These are phyloP conservation scores for Oreochromis mossambicus DNA, from an alignment of 2,797 vertebrate species.

Conservation along the genomic window DNA sequence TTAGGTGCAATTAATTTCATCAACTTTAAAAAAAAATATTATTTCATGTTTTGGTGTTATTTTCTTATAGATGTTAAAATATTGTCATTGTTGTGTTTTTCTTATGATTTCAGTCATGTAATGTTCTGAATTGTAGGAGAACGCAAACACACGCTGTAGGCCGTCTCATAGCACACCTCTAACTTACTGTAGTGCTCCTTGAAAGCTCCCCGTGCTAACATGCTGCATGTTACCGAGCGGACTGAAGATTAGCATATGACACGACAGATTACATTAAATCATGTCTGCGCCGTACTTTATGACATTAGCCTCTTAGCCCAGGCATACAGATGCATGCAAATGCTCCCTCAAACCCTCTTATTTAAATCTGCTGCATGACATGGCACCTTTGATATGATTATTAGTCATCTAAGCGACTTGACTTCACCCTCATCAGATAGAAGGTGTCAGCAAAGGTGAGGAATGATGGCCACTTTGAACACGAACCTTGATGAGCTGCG, in stretches of 20 bases:
- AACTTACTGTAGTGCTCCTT: conserved; percentile 33
- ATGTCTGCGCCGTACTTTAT: conserved; percentile 92
- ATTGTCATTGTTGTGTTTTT: background rate
- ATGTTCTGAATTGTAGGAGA: conserved; percentile 44
- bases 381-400: conserved; percentile 99
- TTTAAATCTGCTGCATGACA: conserved; percentile 98
- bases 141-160: conserved; percentile 24
- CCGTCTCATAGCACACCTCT: conserved; percentile 69
- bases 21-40: rapidly evolving
- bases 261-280: conserved; percentile 99
- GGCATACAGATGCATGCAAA: conserved; percentile 95
- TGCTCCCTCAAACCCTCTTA: conserved; percentile 93
- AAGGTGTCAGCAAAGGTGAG: conserved; percentile 87
- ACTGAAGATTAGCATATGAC: conserved; percentile 99
- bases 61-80: background rate
- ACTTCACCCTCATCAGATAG: conserved; percentile 93
- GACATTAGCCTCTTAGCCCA: conserved; percentile 98
- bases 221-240: conserved; percentile 87
- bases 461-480: conserved; percentile 89
- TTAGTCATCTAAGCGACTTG: conserved; percentile 96
- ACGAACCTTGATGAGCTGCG: conserved; percentile 64
- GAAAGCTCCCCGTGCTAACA: conserved; percentile 71
- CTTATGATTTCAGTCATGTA: background rate
- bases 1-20: background rate
- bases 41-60: background rate